phyloP scores from a whole-genome alignment of 2,888 invertebrate genomes.

The Ditula angustiorana region DNA sequence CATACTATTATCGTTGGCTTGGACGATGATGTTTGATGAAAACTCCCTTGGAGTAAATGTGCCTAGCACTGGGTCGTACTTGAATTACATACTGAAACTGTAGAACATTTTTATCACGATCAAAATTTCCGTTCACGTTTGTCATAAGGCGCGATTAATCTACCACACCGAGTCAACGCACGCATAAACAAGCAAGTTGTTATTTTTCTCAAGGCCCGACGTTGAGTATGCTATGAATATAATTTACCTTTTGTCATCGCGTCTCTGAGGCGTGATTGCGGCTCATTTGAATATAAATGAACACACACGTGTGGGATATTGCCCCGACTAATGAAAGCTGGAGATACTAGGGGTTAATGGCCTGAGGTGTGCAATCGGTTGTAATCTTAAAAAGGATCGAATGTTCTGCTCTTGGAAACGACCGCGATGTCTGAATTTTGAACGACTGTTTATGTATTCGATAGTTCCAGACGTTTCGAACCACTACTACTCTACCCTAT shows the following conservation, averaged over 20 bases:
- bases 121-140: neutral
- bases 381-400: neutral
- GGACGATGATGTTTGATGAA: too few relatives aligned
- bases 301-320: slow-evolving; percentile 40
- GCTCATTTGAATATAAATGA: slow-evolving; percentile 48
- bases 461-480: too few relatives aligned
- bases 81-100: too few relatives aligned
- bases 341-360: slow-evolving; percentile 1
- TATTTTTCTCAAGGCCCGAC: slow-evolving; percentile 3
- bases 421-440: too few relatives aligned
- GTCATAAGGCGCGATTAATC: neutral
- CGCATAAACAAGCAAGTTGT: neutral
- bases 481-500: too few relatives aligned
- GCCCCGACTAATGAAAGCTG: slow-evolving; percentile 35
- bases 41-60: too few relatives aligned
- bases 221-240: slow-evolving; percentile 14
- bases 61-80: too few relatives aligned
- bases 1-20: too few relatives aligned
- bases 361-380: neutral
- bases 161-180: neutral
- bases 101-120: neutral
- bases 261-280: slow-evolving; percentile 24
- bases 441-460: too few relatives aligned
- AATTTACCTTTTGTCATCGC: slow-evolving; percentile 17
- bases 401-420: too few relatives aligned